A percentile compares a stretch with the other conserved stretches of the same genome.
Conservation (phyloP, 2,113 vertebrate species). For the Sorex fumeus region DNA sequence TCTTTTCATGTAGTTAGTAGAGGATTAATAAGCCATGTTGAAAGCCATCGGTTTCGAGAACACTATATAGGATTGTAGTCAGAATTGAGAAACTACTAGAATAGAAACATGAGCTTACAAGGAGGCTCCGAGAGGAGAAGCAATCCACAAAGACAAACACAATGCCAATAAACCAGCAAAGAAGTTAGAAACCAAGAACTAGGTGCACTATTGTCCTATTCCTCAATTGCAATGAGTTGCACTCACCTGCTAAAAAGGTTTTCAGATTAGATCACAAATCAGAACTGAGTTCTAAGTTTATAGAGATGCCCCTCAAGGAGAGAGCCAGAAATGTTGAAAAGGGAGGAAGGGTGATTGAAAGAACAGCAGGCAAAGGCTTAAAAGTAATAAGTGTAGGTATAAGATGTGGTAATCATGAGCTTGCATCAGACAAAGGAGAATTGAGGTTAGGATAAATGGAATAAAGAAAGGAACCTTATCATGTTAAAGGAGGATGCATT, state of each 20-base stretch:
- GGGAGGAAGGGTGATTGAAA: slow-evolving; percentile 21
- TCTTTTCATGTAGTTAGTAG: background rate
- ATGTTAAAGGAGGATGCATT: slow-evolving; percentile 17
- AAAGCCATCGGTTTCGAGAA: slow-evolving; percentile 39
- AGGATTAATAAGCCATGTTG: slow-evolving; percentile 54
- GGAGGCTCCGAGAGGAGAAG: slow-evolving; percentile 48
- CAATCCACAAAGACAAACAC: slow-evolving; percentile 60
- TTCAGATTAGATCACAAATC: slow-evolving; percentile 68
- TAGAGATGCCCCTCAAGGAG: slow-evolving; percentile 40
- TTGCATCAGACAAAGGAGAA: slow-evolving; percentile 31
- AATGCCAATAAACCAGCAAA: slow-evolving; percentile 48
- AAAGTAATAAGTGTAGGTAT: slow-evolving; percentile 36
- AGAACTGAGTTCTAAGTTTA: slow-evolving; percentile 44
- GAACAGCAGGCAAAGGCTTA: slow-evolving; percentile 8
- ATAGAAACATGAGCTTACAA: slow-evolving; percentile 39
- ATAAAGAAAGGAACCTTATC: slow-evolving; percentile 32
- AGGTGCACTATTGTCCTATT: slow-evolving; percentile 52
- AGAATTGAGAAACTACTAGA: slow-evolving; percentile 3
- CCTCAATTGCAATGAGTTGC: slow-evolving; percentile 69
- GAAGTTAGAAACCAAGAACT: slow-evolving; percentile 39
- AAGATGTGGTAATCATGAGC: slow-evolving; percentile 28
- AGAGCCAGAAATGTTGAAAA: slow-evolving; percentile 31
- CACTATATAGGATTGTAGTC: slow-evolving; percentile 25
- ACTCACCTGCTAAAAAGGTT: slow-evolving; percentile 65
- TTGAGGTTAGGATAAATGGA: slow-evolving; percentile 56